Percentiles rank a stretch among this genome's conserved stretches.
These are phyloP conservation scores for Mactromeris polynyma DNA, from an alignment of 2,888 invertebrate genomes.

Conservation along the genomic window DNA sequence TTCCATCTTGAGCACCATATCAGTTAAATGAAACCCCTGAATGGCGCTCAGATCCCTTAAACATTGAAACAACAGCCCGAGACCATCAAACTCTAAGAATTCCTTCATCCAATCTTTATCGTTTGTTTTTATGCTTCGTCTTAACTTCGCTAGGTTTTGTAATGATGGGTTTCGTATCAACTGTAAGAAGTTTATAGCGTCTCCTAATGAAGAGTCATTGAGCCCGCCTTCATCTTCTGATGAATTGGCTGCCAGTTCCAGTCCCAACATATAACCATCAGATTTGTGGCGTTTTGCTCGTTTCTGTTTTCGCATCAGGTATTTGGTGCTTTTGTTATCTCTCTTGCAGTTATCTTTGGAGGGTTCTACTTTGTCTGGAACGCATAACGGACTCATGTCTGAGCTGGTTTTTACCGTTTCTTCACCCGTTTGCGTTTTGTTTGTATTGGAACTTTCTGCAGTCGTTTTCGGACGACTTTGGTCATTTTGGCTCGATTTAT, in stretches of 20 bases:
- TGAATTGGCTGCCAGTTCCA: constrained; percentile 72
- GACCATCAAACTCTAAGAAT: constrained; percentile 82
- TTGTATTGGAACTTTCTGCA: background rate
- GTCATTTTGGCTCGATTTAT: background rate
- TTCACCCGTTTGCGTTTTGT: background rate
- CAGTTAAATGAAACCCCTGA: constrained; percentile 78
- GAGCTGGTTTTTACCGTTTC: background rate
- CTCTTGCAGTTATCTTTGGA: background rate
- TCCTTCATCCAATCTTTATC: constrained; percentile 83
- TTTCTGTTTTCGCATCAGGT: constrained; percentile 79
- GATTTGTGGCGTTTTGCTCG: constrained; percentile 81
- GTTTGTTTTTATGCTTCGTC: constrained; percentile 79
- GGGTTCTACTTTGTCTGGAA: background rate
- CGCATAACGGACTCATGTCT: background rate
- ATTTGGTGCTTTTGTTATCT: constrained; percentile 55
- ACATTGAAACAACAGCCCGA: constrained; percentile 82
- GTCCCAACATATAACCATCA: constrained; percentile 81
- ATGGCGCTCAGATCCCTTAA: constrained; percentile 78
- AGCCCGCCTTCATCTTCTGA: constrained; percentile 73
- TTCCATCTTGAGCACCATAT: constrained; percentile 86
- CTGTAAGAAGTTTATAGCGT: constrained; percentile 78
- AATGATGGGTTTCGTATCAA: constrained; percentile 82
- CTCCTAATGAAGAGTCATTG: constrained; percentile 57
- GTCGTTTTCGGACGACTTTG: background rate
- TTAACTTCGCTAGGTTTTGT: constrained; percentile 79